Percentiles rank a stretch among this genome's conserved stretches.
These are phyloP conservation scores for Hydroisotoma schaefferi DNA, from an alignment of 2,888 invertebrate genomes.

Conservation along the genomic window DNA sequence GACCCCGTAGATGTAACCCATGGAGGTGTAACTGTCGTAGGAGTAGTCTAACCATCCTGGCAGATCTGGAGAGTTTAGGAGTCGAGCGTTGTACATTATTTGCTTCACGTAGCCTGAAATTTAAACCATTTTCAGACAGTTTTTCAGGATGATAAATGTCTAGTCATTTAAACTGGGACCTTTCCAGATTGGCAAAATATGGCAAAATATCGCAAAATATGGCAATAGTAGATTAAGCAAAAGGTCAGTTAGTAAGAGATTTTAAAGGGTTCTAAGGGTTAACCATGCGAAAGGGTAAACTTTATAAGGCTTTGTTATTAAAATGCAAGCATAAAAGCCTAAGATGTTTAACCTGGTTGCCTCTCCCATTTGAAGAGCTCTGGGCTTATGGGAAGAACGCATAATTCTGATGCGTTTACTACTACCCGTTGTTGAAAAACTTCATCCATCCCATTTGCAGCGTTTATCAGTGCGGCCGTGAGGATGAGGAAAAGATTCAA, in stretches of 20 bases:
- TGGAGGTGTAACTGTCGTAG: constrained; percentile 64
- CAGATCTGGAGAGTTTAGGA: constrained; percentile 69
- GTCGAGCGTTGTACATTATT: constrained; percentile 43
- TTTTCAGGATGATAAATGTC: no score
- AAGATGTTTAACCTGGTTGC: constrained; percentile 33
- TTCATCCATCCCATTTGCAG: constrained; percentile 20
- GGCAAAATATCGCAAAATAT: no score
- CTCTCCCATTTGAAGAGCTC: constrained; percentile 43
- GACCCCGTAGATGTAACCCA: constrained; percentile 60
- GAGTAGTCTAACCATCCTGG: constrained; percentile 82
- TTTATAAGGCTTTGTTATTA: no score
- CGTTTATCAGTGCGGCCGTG: neutral
- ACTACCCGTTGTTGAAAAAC: constrained; percentile 41
- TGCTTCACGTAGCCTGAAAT: constrained; percentile 41
- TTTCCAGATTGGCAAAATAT: neutral
- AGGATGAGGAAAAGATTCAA: neutral
- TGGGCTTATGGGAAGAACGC: constrained; percentile 41
- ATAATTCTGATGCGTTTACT: constrained; percentile 45
- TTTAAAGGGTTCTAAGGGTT: no score
- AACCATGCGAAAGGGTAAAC: no score
- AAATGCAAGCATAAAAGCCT: neutral
- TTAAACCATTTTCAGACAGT: neutral
- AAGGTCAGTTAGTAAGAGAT: no score
- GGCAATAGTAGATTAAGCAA: no score
- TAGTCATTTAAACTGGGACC: no score